Base-by-base conservation (phyloP, 2,113 vertebrate genomes). In the Pardalotus punctatus region DNA sequence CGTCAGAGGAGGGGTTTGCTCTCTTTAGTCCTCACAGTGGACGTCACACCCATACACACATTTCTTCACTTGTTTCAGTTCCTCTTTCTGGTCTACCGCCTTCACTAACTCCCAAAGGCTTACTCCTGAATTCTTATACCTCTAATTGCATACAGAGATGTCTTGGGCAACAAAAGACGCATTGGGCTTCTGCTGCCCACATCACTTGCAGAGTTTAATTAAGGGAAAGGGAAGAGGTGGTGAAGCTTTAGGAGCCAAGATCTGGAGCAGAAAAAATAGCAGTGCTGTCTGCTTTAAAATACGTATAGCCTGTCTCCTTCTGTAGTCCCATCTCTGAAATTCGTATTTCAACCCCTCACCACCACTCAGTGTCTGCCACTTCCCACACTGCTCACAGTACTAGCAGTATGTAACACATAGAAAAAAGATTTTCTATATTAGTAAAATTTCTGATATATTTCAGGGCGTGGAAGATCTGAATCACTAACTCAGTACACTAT, bases 291-390 rank as follows among this genome's bases (percentile, higher is more conserved):
- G 81, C 74, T 88, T 82, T 82, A 57, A 82, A 80, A 58, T 61
- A 47, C 6, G 6, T 31, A 38, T 11, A 83, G 69, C 42, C 13
- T 60, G 65, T 62, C 60, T 83, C 76, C 58, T 88, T 48, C 94
- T 81, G 58, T 6, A 86, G 58, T 86, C 38, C 25, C 38, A 53
- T 16, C 62, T 65, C 79, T 50, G 54, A 94, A 92, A 94, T 70
- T 61, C 54, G 73, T 90, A 23, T 33, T 90, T 86, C 10, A 11
- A 38, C 29, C 60, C 27, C 22, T 86, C 47, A 15, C 53, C 45
- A 80, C 20, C 71, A 81, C 61, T 80, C 42, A 38, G 58, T 3
- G 88, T 93, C 96, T 95, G 91, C 60, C 94, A 86, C 93, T 86
- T 93, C 96, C 94, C 83, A 95, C 92, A 56, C 40, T 87, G 40